phyloP scores from a whole-genome alignment of 2,113 vertebrate species.

The Actinemys pallida region DNA sequence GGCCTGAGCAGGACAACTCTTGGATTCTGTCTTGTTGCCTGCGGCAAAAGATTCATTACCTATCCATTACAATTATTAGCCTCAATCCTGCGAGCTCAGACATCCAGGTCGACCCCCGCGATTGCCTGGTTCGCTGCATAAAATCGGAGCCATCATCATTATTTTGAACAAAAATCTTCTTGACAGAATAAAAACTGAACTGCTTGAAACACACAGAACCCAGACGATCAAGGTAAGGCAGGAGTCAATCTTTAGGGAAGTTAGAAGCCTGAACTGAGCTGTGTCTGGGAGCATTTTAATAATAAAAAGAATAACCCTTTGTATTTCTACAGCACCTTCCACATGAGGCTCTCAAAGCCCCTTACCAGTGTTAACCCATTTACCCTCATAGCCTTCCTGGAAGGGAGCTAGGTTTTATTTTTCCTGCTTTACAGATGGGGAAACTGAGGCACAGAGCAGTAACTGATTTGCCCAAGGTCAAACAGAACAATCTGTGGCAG shows the following conservation, averaged over 20 bases:
- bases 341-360: not conserved
- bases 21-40: not conserved
- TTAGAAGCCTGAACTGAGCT: not conserved
- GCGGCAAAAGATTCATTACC: not conserved
- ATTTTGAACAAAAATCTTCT: not conserved
- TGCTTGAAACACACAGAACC: not conserved
- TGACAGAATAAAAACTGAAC: not conserved
- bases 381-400: not conserved
- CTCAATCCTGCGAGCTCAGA: not conserved
- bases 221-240: not conserved
- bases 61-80: not conserved
- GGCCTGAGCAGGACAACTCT: not conserved
- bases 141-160: rapidly evolving
- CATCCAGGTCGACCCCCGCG: rapidly evolving
- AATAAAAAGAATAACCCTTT: not conserved
- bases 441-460: not conserved
- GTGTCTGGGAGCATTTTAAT: not conserved
- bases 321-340: not conserved
- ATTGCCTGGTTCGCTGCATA: not conserved
- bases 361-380: not conserved
- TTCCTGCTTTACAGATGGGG: not conserved
- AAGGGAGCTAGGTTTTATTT: not conserved
- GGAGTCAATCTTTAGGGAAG: not conserved
- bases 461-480: not conserved
- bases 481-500: not conserved